Conservation (phyloP, 53 echinoderm and acorn worm genomes). For the Temnopleurus reevesii region DNA sequence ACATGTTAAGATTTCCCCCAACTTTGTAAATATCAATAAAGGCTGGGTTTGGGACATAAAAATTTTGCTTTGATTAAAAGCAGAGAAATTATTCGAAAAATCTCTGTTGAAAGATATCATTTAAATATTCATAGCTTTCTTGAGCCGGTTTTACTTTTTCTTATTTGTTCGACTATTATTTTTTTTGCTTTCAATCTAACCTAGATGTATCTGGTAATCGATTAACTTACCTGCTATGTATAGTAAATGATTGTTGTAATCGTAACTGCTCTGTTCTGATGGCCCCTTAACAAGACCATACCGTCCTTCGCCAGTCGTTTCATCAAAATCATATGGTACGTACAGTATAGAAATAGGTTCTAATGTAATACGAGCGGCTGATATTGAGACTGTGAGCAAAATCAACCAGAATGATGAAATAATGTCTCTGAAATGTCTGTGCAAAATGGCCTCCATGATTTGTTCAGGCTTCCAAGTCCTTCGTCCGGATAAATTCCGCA, state of each 20-base stretch:
- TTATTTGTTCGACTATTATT: no score
- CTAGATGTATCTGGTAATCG: no score
- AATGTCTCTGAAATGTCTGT: not conserved
- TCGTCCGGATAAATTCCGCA: not conserved
- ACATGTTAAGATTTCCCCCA: no score
- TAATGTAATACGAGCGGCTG: constrained; percentile 47
- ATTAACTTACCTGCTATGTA: constrained; percentile 70
- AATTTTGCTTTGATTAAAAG: no score
- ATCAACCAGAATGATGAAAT: not conserved
- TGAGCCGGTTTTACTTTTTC: no score
- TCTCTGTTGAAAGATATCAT: no score
- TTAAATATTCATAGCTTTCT: no score
- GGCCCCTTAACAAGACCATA: constrained; percentile 66
- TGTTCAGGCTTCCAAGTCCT: not conserved
- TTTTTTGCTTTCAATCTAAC: no score
- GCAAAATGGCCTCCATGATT: not conserved
- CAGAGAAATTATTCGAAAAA: no score
- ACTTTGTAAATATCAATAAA: no score
- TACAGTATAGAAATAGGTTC: constrained; percentile 72
- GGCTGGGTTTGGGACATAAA: no score
- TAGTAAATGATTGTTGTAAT: constrained; percentile 49
- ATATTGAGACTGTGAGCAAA: not conserved
- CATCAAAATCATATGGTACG: constrained; percentile 70
- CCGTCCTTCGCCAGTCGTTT: constrained; percentile 19
- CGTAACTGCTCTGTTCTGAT: constrained; percentile 82